Base-by-base conservation (phyloP, 2,888 invertebrate species). In the Synanthedon tipuliformis region DNA sequence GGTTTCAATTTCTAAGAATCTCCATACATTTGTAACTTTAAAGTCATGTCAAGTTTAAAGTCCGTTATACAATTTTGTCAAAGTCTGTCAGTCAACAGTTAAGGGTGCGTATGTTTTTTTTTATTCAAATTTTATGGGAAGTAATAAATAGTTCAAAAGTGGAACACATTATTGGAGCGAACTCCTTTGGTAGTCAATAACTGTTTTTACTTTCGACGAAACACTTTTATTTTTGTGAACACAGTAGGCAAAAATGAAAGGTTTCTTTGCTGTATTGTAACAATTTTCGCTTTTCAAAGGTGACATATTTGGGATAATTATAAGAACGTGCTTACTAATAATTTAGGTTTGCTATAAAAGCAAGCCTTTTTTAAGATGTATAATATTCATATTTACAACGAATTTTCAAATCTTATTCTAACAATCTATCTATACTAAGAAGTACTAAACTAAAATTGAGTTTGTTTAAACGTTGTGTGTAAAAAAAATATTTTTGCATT, bases 181-280 rank as follows among this genome's bases (percentile, higher is more conserved):
- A 34, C 86, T 85, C 76, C 85, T 67, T 71, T 78, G 62, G 85
- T 85, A 86, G 86, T 83, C 70, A 63, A 73, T 81, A 80, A 80
- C 82, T 82, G 85, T 85, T 83, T 60, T 82, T 84, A 81, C 84
- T 83, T 84, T 86, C 81, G 78, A 79, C 71, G 68, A 66, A 77
- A 63, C 67, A 65, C 72, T 27, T 68, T 65, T 59, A 66, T 61
- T 60, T 72, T 71, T 73, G 66, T 72, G 69, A 66, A 45, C n/a
- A n/a, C 45, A 45, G 15, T 45, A n/a, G 41, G 12, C n/a, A 45
- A 45, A 45, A 45, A 45, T 13, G 45, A 34, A 34, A 34, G 34
- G 34, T 34, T 3, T 10, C 10, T 34, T 34, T 34, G 10, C 1
- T 34, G 27, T 10, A 7, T 5, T 34, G 27, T 10, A 7, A 34